A percentile compares a stretch with the other conserved stretches of the same genome.
These are phyloP conservation scores for Epizoanthus scotinus DNA, from an alignment of 92 coral and sea anemone genomes.

Conservation along the genomic window DNA sequence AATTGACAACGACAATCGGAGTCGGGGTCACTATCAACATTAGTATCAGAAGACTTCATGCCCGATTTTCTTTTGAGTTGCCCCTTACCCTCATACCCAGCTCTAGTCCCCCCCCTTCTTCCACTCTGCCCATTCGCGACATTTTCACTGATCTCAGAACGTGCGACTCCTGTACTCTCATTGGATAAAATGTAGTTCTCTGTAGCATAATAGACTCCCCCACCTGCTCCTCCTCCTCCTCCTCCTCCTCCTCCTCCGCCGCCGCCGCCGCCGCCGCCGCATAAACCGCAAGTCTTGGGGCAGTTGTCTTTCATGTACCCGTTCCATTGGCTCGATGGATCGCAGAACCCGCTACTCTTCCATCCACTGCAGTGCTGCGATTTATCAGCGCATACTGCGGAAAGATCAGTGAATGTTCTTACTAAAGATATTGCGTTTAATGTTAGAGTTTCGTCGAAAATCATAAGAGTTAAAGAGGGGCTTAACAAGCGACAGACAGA, in stretches of 20 bases:
- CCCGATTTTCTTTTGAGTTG: too few relatives aligned
- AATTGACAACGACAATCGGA: too few relatives aligned
- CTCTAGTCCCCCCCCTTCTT: too few relatives aligned
- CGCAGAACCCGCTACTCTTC: conserved; percentile 76
- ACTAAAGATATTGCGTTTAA: neutral
- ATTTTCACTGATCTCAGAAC: too few relatives aligned
- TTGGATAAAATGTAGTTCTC: too few relatives aligned
- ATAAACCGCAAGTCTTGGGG: conserved; percentile 78
- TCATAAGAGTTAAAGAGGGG: neutral
- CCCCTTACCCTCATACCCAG: too few relatives aligned
- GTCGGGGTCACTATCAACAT: conserved; percentile 6
- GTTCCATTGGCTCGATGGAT: conserved; percentile 46
- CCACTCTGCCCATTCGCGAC: too few relatives aligned
- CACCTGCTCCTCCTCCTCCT: conserved; percentile 37
- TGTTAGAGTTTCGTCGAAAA: neutral
- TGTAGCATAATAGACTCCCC: neutral
- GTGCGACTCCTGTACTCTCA: too few relatives aligned
- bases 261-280: conserved; percentile 85
- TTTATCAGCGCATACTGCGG: conserved; percentile 67
- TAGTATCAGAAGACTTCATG: too few relatives aligned
- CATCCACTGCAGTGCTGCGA: conserved; percentile 66
- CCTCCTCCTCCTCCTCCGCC: conserved; percentile 64
- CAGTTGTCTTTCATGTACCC: conserved; percentile 85
- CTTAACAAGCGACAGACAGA: too few relatives aligned
- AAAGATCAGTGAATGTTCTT: neutral